These are phyloP conservation scores for Lottia gigantea DNA, from an alignment of 2,888 invertebrate species.

Conservation along the genomic window DNA sequence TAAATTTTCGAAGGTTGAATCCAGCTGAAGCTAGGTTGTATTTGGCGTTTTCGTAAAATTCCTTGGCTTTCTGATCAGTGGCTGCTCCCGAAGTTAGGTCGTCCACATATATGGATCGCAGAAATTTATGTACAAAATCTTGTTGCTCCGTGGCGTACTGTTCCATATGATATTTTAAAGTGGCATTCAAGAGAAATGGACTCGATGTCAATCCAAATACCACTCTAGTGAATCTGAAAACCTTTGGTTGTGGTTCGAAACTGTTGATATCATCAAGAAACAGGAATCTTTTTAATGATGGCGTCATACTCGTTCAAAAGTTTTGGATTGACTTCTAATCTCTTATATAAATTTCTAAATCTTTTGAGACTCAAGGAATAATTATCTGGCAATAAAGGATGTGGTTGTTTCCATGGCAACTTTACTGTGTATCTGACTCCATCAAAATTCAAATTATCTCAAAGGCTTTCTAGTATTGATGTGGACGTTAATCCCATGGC, in stretches of 20 bases:
- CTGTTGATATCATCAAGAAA: neutral
- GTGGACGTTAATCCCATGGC: no score
- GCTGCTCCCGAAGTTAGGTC: neutral
- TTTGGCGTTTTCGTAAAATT: neutral
- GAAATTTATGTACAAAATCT: neutral
- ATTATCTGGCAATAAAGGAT: no score
- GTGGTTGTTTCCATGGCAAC: no score
- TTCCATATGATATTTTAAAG: neutral
- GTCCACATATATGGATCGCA: neutral
- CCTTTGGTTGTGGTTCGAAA: neutral
- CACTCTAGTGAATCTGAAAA: neutral
- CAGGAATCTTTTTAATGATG: neutral
- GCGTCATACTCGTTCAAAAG: no score
- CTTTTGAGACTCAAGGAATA: no score
- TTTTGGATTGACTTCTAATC: no score
- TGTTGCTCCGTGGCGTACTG: neutral
- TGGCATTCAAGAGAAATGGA: slow-evolving; percentile 1
- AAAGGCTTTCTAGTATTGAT: no score
- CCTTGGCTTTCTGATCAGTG: neutral
- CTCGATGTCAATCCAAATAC: slow-evolving; percentile 1
- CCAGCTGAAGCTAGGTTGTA: neutral
- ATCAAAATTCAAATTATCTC: no score
- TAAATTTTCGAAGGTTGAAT: slow-evolving; percentile 1
- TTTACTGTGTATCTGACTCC: no score
- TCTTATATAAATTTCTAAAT: no score